These are phyloP conservation scores for Trichoplusia ni DNA, from an alignment of 1,140 invertebrate species.

Conservation along the genomic window DNA sequence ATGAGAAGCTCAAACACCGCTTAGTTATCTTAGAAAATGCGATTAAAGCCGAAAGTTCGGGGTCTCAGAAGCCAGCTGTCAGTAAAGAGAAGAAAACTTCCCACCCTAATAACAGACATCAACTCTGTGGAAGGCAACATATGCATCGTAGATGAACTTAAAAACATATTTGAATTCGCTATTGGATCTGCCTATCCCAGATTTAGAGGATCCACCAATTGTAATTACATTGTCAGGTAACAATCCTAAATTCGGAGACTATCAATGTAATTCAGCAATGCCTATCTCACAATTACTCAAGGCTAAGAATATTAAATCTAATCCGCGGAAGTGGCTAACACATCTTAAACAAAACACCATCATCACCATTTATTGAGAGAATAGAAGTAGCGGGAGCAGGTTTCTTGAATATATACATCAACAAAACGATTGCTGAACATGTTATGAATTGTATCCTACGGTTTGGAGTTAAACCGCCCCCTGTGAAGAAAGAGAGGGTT, in stretches of 20 bases:
- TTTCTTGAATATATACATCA: conserved; percentile 97
- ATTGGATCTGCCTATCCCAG: conserved; percentile 89
- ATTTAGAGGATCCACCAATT: conserved; percentile 85
- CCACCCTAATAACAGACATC: conserved; percentile 55
- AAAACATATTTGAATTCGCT: conserved; percentile 86
- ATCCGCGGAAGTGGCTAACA: conserved; percentile 92
- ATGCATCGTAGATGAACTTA: conserved; percentile 83
- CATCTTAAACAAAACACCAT: conserved; percentile 87
- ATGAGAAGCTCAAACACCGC: conserved; percentile 92
- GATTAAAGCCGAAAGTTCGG: conserved; percentile 65
- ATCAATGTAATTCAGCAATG: conserved; percentile 98
- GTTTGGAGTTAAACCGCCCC: conserved; percentile 88
- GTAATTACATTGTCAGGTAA: conserved; percentile 86
- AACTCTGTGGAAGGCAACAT: conserved; percentile 82
- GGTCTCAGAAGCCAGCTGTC: conserved; percentile 21
- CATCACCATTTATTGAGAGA: conserved; percentile 88
- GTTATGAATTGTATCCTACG: conserved; percentile 86
- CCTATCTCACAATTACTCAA: conserved; percentile 89
- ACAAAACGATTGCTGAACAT: conserved; percentile 85
- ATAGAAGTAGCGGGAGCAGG: conserved; percentile 93
- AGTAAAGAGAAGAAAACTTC: conserved; percentile 52
- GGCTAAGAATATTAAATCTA: conserved; percentile 80
- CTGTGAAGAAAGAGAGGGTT: conserved; percentile 85
- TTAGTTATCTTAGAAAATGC: conserved; percentile 90
- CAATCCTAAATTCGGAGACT: conserved; percentile 95